Evolutionary conservation across 1,140 invertebrate species (phyloP), one percentile per base, ranked within the genome.

Genomic region (Drosophila sproati): DNA sequence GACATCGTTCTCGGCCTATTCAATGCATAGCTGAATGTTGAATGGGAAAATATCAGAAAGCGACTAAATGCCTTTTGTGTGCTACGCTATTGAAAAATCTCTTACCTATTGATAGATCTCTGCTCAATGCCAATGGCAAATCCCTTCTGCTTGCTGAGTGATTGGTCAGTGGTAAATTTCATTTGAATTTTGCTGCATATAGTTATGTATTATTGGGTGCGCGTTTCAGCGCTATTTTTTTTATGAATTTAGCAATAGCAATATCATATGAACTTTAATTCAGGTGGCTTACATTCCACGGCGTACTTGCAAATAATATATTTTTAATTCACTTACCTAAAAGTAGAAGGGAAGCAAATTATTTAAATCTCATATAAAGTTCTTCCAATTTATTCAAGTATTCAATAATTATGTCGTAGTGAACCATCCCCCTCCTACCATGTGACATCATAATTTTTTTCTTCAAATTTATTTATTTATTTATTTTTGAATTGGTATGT

Each of bases 31-130:
- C 55, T 87, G 83, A 83, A 87, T 83, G 73, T 57, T 87, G 83
- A 83, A 87, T 83, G 73, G 73, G 80, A 69, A 77, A 82, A 88
- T 88, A 87, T 80, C 82, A 83, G 88, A 88, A 80, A 83, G 83
- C 83, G 69, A 66, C 82, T 87, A 88, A 87, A 88, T 87, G 83
- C 83, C 82, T 79, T 87, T 87, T 87, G 77, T 87, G 67, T 64
- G 28, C 39, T 39, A 54, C 67, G 54, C 80, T 64, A 80, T 83
- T 83, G 64, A 82, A 80, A 80, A 71, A 77, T 62, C 73, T 80
- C 83, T 80, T 64, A 68, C 78, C 82, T 66, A 85, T 85, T 88
- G 73, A 88, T 78, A 50, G 63, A 73, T 77, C 59, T 55, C 70
- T 72, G 10, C 4, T 50, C 64, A 55, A 67, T 39, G 37, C 64